phyloP scores from a whole-genome alignment of 1,140 invertebrate genomes.

The Zaprionus lachaisei region DNA sequence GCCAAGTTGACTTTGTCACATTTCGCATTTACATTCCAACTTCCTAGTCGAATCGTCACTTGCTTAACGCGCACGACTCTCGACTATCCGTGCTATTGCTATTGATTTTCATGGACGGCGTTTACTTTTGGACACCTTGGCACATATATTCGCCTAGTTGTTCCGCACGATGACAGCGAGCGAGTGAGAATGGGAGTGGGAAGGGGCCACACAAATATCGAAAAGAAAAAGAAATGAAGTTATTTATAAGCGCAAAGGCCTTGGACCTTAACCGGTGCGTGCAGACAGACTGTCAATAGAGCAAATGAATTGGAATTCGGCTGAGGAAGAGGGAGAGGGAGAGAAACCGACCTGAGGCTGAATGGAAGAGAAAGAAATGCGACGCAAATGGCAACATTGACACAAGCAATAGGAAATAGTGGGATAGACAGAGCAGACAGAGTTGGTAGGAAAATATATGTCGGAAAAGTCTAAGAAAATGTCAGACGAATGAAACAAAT shows the following conservation, averaged over 20 bases:
- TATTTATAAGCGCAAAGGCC: slow-evolving; percentile 62
- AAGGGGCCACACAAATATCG: not conserved
- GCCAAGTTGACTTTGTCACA: slow-evolving; percentile 37
- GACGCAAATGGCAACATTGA: slow-evolving; percentile 28
- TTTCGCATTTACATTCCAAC: slow-evolving; percentile 46
- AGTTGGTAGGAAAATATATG: not conserved
- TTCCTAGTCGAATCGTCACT: slow-evolving; percentile 18
- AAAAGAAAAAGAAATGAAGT: slow-evolving; percentile 62
- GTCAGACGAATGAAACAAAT: slow-evolving; percentile 44
- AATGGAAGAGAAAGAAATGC: slow-evolving; percentile 19
- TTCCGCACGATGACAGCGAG: slow-evolving; percentile 29
- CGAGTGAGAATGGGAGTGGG: not conserved
- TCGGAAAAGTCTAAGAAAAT: slow-evolving; percentile 10
- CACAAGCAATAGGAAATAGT: slow-evolving; percentile 18
- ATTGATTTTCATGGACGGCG: slow-evolving; percentile 57
- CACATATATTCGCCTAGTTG: slow-evolving; percentile 55
- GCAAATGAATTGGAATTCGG: slow-evolving; percentile 58
- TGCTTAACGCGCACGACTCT: slow-evolving; percentile 14
- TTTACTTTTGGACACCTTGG: slow-evolving; percentile 56
- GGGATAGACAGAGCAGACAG: not conserved
- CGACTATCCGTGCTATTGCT: slow-evolving; percentile 34
- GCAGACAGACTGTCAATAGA: slow-evolving; percentile 75
- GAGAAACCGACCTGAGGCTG: slow-evolving; percentile 7
- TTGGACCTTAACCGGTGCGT: slow-evolving; percentile 63
- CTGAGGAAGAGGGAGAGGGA: not conserved